phyloP scores from a whole-genome alignment of 2,888 invertebrate species.

The Stratiomys singularior region DNA sequence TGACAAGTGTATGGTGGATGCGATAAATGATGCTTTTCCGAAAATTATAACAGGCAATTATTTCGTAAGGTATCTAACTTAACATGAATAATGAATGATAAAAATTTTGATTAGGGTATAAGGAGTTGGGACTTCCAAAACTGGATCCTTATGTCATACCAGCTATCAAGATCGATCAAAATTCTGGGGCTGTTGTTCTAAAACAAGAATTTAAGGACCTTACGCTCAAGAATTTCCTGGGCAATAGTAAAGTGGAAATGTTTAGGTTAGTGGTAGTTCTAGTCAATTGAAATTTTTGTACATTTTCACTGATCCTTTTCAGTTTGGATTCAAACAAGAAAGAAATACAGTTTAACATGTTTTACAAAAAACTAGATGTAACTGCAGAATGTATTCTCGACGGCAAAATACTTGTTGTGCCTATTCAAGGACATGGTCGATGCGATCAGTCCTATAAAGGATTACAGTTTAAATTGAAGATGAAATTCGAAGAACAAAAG shows the following conservation, averaged over 20 bases:
- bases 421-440: conserved; percentile 11
- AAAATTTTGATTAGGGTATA: background rate
- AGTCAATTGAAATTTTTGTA: background rate
- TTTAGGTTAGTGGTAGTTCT: background rate
- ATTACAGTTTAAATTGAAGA: background rate
- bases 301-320: background rate
- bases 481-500: background rate
- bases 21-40: conserved; percentile 15
- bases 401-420: conserved; percentile 6
- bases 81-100: background rate
- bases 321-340: background rate
- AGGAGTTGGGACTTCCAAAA: conserved; percentile 8
- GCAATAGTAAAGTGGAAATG: no score
- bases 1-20: background rate
- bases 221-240: background rate
- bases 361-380: background rate
- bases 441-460: background rate
- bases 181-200: background rate
- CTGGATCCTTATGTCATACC: conserved; percentile 13
- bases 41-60: background rate
- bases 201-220: background rate
- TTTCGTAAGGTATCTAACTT: background rate
- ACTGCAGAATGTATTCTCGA: background rate
- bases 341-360: background rate
- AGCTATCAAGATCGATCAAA: background rate